Base-by-base conservation (phyloP, 1,140 invertebrate species). In the Lasioglossum albipes region DNA sequence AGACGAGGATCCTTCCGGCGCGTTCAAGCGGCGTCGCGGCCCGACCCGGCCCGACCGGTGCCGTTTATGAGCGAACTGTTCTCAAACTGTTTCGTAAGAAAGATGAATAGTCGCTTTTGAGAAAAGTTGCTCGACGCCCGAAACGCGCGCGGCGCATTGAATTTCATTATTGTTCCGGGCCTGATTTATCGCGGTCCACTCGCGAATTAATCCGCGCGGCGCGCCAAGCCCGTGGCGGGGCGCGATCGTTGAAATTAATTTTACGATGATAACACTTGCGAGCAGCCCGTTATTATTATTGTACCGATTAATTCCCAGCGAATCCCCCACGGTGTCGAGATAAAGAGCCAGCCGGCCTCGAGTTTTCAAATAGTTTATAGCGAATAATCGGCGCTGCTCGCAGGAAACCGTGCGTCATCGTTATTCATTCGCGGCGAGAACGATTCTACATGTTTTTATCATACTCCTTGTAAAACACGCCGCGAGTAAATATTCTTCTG, bases 1-100 rank as follows among this genome's bases (percentile, higher is more conserved):
- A 69, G 80, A 75, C 67, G 75, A 78, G 75, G 72, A 79, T 79
- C 75, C 72, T 59, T 57, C 82, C 42, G 52, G 52, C 45, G 45
- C 36, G 36, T 27, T 27, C 27, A 27, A 27, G 27, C 27, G 27
- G 27, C 27, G 27, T 27, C 27, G 27, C 27, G 27, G 27, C 27
- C 27, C 75, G 74, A 49, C 57, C 84, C 27, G 27, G 27, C 27
- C 27, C 75, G 74, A 49, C 57, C 84, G 69, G 82, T 77, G 73
- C 83, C 81, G 84, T 86, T 86, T 86, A 86, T 83, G 81, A 86
- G 76, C 76, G 85, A 86, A 85, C 72, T 70, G 81, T 83, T 86
- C 73, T 86, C 84, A 80, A 86, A 86, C 79, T 85, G 80, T 85
- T 86, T 86, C 82, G 79, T 79, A 85, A 86, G 84, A 86, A 86